Conservation (phyloP, 1,140 invertebrate genomes). For the Eurytemora carolleeae region DNA sequence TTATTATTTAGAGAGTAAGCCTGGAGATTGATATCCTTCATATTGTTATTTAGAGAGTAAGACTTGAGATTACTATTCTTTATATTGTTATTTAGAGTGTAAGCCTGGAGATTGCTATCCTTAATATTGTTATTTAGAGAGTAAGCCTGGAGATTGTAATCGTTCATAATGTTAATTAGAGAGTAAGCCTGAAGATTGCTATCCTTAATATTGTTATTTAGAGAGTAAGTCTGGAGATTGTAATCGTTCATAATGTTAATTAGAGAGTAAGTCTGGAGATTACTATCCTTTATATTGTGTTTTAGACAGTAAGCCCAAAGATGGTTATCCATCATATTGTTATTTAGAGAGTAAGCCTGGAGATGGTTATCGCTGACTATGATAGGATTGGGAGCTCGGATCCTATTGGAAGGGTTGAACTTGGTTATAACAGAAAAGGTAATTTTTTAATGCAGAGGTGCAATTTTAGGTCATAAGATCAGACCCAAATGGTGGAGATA, state of each 20-base stretch:
- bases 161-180: slow-evolving; percentile 99
- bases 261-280: slow-evolving; percentile 94
- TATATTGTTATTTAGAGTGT: slow-evolving; percentile 73
- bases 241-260: slow-evolving; percentile 87
- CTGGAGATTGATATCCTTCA: slow-evolving; percentile 91
- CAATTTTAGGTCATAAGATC: no score
- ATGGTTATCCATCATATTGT: slow-evolving; percentile 68
- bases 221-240: slow-evolving; percentile 97
- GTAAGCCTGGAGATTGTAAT: slow-evolving; percentile 94
- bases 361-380: slow-evolving; percentile 98
- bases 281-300: no score
- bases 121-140: slow-evolving; percentile 83
- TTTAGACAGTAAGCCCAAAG: slow-evolving; percentile 92
- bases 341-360: slow-evolving; percentile 89
- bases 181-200: slow-evolving; percentile 93
- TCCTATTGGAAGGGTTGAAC: slow-evolving; percentile 87
- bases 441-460: no score
- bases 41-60: no score
- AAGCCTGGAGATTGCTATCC: slow-evolving; percentile 91
- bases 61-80: slow-evolving; percentile 95
- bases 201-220: slow-evolving; percentile 67
- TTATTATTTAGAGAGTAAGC: slow-evolving; percentile 75
- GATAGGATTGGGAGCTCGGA: slow-evolving; percentile 98
- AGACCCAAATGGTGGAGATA: no score
- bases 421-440: slow-evolving; percentile 26